Evolutionary conservation across 2,113 vertebrate species (phyloP).

Genomic region (Dasyurus viverrinus): DNA sequence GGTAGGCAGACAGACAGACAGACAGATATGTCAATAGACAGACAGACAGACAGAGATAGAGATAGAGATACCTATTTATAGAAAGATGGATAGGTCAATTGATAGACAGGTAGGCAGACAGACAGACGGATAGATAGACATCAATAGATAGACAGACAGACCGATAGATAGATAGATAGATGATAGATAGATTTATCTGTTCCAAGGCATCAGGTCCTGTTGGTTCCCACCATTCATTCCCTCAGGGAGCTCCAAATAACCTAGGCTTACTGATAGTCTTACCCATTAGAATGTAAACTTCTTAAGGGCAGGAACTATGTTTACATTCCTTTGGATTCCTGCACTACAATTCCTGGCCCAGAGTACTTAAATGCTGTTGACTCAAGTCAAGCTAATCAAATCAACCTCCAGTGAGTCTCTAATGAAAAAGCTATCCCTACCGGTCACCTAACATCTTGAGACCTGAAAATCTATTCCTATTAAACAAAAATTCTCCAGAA

Average conservation of each 20-base stretch:
- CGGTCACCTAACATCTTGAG: background rate
- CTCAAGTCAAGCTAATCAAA: background rate
- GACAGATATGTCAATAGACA: too few species aligned
- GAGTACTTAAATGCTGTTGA: background rate
- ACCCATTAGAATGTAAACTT: background rate
- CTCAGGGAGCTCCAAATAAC: conserved; percentile 92
- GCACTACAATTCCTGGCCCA: background rate
- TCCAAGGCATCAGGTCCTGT: conserved; percentile 88
- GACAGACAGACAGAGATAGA: too few species aligned
- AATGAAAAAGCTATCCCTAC: background rate
- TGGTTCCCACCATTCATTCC: conserved; percentile 92
- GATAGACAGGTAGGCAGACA: too few species aligned
- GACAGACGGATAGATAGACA: too few species aligned
- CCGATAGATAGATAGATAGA: too few species aligned
- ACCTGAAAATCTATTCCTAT: too few species aligned
- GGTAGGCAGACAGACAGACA: too few species aligned
- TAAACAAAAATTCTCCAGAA: too few species aligned
- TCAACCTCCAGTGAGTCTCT: background rate
- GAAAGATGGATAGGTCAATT: too few species aligned
- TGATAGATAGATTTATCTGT: conserved; percentile 71
- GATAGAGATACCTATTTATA: too few species aligned
- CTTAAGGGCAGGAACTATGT: background rate
- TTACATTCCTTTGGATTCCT: background rate
- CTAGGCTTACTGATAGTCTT: conserved; percentile 80
- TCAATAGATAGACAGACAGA: too few species aligned